Percentiles rank a stretch among this genome's conserved stretches.
phyloP scores from a whole-genome alignment of 2,888 invertebrate genomes.

The Cheilosia vulpina region DNA sequence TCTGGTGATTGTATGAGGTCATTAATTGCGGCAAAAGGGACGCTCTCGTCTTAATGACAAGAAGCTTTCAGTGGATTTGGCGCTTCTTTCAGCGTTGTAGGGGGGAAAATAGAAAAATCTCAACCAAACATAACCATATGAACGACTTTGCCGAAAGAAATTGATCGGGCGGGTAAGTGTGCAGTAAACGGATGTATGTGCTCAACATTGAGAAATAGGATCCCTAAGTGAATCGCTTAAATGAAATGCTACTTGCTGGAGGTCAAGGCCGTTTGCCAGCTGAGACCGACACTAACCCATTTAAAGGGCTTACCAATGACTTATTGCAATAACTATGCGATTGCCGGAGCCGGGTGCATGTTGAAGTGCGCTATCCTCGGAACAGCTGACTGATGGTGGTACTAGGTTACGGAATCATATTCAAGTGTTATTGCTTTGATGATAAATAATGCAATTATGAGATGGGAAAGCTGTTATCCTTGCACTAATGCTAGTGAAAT shows the following conservation, averaged over 20 bases:
- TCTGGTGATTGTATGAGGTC: conserved; percentile 8
- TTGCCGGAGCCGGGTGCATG: conserved; percentile 6
- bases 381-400: background rate
- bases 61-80: conserved; percentile 38
- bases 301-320: conserved; percentile 60
- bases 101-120: conserved; percentile 6
- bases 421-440: conserved; percentile 44
- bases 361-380: conserved; percentile 3
- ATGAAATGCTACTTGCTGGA: conserved; percentile 44
- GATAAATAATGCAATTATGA: conserved; percentile 44
- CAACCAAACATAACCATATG: conserved; percentile 13
- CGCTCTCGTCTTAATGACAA: conserved; percentile 28
- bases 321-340: conserved; percentile 49
- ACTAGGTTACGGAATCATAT: background rate
- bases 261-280: conserved; percentile 62
- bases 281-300: conserved; percentile 55
- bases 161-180: conserved; percentile 5
- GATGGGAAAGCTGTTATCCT: conserved; percentile 25
- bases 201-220: conserved; percentile 5
- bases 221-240: conserved; percentile 60
- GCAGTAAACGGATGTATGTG: background rate
- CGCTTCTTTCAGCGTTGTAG: conserved; percentile 14
- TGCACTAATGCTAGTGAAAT: conserved; percentile 36
- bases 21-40: conserved; percentile 44
- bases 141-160: conserved; percentile 34